These are phyloP conservation scores for Polydrusus tereticollis DNA, from an alignment of 2,888 invertebrate genomes.

Conservation along the genomic window DNA sequence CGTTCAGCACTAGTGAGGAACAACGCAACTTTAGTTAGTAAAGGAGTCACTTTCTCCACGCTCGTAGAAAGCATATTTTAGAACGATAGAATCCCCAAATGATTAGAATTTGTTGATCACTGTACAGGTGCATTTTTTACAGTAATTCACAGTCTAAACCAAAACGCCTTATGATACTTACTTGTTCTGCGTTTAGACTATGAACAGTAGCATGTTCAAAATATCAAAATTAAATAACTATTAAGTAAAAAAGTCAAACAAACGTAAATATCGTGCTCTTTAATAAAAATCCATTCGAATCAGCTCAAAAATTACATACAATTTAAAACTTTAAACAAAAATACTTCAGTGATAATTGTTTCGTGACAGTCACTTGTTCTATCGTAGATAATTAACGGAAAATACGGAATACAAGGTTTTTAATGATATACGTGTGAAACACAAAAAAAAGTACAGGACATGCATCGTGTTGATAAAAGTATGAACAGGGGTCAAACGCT, in stretches of 20 bases:
- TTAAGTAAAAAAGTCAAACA: not conserved
- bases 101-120: no score
- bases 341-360: not conserved
- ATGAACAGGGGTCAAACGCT: not conserved
- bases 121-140: no score
- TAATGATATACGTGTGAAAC: not conserved
- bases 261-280: not conserved
- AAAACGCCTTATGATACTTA: no score
- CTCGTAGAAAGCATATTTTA: no score
- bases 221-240: not conserved
- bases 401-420: not conserved
- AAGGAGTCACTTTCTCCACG: no score
- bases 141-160: no score
- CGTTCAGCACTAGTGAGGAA: no score
- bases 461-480: not conserved
- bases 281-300: not conserved
- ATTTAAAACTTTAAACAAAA: not conserved
- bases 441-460: no score
- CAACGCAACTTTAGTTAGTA: no score
- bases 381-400: not conserved
- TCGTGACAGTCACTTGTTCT: conserved; percentile 1
- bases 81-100: no score
- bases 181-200: no score
- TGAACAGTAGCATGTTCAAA: no score
- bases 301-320: conserved; percentile 9